Base-by-base conservation (phyloP, 2,113 vertebrate genomes). In the Colossoma macropomum region DNA sequence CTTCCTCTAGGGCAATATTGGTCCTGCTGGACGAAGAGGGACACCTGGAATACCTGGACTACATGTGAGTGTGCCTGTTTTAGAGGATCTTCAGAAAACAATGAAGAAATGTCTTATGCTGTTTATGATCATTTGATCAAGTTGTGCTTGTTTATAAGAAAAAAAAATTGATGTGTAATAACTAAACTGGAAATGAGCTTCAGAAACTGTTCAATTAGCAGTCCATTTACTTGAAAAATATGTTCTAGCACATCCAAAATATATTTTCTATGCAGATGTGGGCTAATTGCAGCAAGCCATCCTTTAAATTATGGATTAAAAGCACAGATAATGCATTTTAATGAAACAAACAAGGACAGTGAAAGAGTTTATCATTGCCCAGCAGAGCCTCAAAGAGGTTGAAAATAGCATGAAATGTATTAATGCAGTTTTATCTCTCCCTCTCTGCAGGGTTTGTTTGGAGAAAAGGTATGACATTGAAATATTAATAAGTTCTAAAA, bases 391-490 rank as follows among this genome's bases (percentile, higher is more conserved):
- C 15, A 8, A 50, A 45, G 74, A 59, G n/a, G 68, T 84, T 23
- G 45, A 50, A 19, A 50, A 82, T 71, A 75, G 59, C 80, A 50
- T 86, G 28, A 77, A 69, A 25, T 84, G 90, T 16, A 87, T 86
- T 81, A 80, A 76, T 76, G 62, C n/a, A 65, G 70, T 17, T 60
- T 3, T 48, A 85, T 84, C 60, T 90, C 70, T 86, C 84, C 82
- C 52, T 75, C 87, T 80, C 68, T 86, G 13, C 90, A 97, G 96
- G 96, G 96, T 69, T 84, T 89, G 75, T 92, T 93, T 4, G 96
- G 96, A 93, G 87, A 91, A 78, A 95, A 95, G 91, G 96, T 97
- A 92, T 85, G 93, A 87, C 70, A 17, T 27, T 17, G 54, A 75
- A 84, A 72, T 72, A 68, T 34, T 34, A 21, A 23, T 62, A 23